Base-by-base conservation (phyloP, 2,888 invertebrate species). In the Chamaedrilus cognettii region DNA sequence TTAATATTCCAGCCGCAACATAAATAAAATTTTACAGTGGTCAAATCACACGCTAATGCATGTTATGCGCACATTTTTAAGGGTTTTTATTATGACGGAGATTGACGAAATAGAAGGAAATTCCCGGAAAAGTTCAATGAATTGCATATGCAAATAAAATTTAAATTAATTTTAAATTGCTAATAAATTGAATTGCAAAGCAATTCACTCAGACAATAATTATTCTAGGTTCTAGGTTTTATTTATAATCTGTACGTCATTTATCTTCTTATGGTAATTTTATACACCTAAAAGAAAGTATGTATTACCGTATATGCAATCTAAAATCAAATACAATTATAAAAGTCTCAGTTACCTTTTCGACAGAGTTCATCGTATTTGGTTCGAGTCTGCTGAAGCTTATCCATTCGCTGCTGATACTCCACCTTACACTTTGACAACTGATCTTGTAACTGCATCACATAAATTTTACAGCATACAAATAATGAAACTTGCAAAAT, bases 351-450 rank as follows among this genome's bases (percentile, higher is more conserved):
- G 7, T 55, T 23, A 81, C 82, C 80, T 79, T 78, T 82, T 26
- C 73, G 68, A 65, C 71, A 76, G 1, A 76, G 55, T 63, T 96
- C 96, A 84, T 96, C 95, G 83, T 94, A 96, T 84, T 94, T 91
- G 66, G 92, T 89, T 81, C 94, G 88, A 87, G 93, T 90, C 77
- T 91, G 87, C 83, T 93, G 92, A 85, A 95, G 94, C 63, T 91
- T 88, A 83, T 94, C 94, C 74, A 96, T 87, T 83, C 91, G 91
- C 85, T 94, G 95, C 84, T 93, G 92, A 86, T 96, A 96, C 84
- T 96, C 95, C 74, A 89, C 87, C 85, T 94, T 93, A 81, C 92
- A 92, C 77, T 92, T 89, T 72, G 89, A 87, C 50, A 96, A 93
- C 79, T 93, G 93, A 79, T 96, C 96, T 62, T 92, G 90, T 66